phyloP scores from a whole-genome alignment of 2,888 invertebrate species.

The Germaria angustata region DNA sequence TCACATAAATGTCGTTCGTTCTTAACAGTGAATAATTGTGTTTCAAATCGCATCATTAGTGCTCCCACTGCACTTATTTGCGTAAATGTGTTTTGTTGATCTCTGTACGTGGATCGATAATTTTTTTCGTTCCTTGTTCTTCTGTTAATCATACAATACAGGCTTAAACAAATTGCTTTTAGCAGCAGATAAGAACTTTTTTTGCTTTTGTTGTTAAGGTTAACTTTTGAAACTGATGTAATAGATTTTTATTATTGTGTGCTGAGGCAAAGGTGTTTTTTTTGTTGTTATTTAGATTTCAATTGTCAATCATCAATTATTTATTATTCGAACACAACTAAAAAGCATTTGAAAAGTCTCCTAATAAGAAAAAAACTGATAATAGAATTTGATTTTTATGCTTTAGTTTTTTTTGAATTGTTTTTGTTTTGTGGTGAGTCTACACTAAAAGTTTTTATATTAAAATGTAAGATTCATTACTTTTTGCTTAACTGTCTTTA shows the following conservation, averaged over 20 bases:
- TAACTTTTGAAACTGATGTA: conserved; percentile 4
- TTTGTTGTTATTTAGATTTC: neutral
- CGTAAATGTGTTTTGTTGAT: conserved; percentile 23
- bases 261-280: conserved; percentile 13
- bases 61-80: conserved; percentile 3
- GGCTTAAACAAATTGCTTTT: conserved; percentile 22
- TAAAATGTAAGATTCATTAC: too few relatives aligned
- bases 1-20: too few relatives aligned
- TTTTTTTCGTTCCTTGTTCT: conserved; percentile 5
- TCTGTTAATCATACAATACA: neutral
- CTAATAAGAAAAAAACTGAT: neutral
- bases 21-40: too few relatives aligned
- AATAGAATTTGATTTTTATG: neutral
- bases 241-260: neutral
- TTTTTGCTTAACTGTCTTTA: too few relatives aligned
- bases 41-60: too few relatives aligned
- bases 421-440: too few relatives aligned
- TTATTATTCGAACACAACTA: neutral
- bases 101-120: conserved; percentile 17
- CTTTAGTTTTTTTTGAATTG: neutral
- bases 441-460: too few relatives aligned
- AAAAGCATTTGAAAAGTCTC: neutral
- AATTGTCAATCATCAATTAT: conserved; percentile 33
- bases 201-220: conserved; percentile 39
- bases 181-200: conserved; percentile 43